phyloP scores from a whole-genome alignment of 2,113 vertebrate genomes.

The Trichechus manatus region DNA sequence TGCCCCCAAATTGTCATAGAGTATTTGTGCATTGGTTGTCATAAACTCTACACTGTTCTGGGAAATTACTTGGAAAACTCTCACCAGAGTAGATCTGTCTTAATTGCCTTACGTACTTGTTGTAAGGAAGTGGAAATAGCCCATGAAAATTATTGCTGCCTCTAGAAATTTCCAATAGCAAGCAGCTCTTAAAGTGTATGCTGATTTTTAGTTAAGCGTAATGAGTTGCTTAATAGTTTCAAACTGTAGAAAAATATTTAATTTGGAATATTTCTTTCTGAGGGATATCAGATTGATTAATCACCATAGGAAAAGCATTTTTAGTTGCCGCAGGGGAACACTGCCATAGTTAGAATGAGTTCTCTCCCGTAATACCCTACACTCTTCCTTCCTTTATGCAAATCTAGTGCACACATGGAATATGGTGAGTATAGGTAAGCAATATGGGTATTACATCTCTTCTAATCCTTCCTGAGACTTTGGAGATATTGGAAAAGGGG shows the following conservation, averaged over 20 bases:
- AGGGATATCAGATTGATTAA: background rate
- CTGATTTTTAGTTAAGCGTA: slow-evolving; percentile 18
- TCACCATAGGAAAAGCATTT: background rate
- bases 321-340: background rate
- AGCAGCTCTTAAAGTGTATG: background rate
- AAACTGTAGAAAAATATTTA: background rate
- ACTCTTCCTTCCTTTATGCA: background rate
- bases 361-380: background rate
- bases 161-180: slow-evolving; percentile 27
- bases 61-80: slow-evolving; percentile 52
- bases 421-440: background rate
- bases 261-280: slow-evolving; percentile 48
- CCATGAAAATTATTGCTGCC: slow-evolving; percentile 21
- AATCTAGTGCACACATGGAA: background rate
- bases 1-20: slow-evolving; percentile 32
- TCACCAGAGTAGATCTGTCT: background rate
- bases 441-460: background rate
- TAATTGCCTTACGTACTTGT: slow-evolving; percentile 35
- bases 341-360: background rate
- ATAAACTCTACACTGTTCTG: background rate
- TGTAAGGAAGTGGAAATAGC: slow-evolving; percentile 39
- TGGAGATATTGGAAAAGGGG: background rate
- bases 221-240: slow-evolving; percentile 35
- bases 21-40: slow-evolving; percentile 10
- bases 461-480: slow-evolving; percentile 26